Conservation (phyloP, 2,113 vertebrate genomes). For the Halcyon malimbica region DNA sequence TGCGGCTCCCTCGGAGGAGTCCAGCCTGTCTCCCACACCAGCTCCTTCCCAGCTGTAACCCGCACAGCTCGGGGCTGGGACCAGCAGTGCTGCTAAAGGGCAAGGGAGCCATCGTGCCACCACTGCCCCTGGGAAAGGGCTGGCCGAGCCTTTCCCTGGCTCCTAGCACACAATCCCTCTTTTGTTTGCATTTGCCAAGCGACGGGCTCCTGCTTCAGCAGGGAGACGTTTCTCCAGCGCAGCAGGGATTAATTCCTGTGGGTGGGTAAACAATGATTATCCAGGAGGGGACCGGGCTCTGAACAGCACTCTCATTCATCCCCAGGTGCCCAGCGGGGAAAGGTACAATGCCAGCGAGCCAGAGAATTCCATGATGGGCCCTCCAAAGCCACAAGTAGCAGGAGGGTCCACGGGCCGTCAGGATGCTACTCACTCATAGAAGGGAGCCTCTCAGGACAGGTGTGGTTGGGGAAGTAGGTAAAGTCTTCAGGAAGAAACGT, state of each 20-base stretch:
- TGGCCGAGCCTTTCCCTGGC: neutral
- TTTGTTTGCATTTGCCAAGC: conserved; percentile 17
- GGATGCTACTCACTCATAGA: conserved; percentile 91
- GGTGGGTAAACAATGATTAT: conserved; percentile 25
- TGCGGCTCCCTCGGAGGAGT: neutral
- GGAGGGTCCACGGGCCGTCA: too few relatives aligned
- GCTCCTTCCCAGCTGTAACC: neutral
- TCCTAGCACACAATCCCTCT: neutral
- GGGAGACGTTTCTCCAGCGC: neutral
- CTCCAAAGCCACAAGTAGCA: neutral
- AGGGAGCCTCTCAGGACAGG: conserved; percentile 91
- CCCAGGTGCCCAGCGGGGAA: neutral
- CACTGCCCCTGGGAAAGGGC: neutral
- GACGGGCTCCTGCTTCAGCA: neutral
- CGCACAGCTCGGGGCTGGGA: neutral
- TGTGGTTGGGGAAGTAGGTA: conserved; percentile 88
- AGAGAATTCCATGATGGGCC: neutral
- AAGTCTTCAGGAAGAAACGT: conserved; percentile 93
- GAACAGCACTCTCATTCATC: neutral
- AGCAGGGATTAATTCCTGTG: conserved; percentile 2
- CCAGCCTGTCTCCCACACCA: neutral
- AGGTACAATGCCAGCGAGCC: neutral
- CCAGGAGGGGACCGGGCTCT: neutral
- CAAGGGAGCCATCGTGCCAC: neutral
- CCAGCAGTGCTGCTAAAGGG: neutral